These are phyloP conservation scores for Turdus rufiventris DNA, from an alignment of 2,113 vertebrate species.

Conservation along the genomic window DNA sequence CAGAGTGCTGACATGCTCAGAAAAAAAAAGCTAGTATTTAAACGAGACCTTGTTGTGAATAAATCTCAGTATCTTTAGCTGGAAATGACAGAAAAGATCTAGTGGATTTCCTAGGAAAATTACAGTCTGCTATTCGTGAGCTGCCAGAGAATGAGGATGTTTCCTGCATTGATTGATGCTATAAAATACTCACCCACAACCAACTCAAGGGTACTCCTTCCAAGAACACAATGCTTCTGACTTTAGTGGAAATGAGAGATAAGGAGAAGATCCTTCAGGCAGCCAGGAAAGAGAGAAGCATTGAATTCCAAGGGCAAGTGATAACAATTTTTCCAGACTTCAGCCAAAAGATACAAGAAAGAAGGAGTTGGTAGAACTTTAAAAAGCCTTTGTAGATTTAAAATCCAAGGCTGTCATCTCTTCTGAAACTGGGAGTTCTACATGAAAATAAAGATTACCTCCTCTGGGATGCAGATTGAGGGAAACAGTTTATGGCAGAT, in stretches of 20 bases:
- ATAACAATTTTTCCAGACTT: slow-evolving; percentile 68
- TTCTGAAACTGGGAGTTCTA: slow-evolving; percentile 15
- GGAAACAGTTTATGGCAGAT: not conserved
- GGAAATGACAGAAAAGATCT: slow-evolving; percentile 27
- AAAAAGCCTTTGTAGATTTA: slow-evolving; percentile 53
- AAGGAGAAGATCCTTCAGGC: slow-evolving; percentile 67
- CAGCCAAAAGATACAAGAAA: slow-evolving; percentile 55
- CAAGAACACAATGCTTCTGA: slow-evolving; percentile 61
- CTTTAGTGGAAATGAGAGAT: slow-evolving; percentile 68
- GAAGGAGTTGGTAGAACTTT: slow-evolving; percentile 46
- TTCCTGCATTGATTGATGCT: slow-evolving; percentile 44
- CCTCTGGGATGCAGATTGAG: not conserved
- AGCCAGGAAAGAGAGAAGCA: slow-evolving; percentile 54
- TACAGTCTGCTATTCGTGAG: not conserved
- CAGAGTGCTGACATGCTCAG: not conserved
- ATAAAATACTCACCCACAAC: slow-evolving; percentile 54
- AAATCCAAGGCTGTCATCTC: slow-evolving; percentile 33
- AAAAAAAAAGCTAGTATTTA: not conserved
- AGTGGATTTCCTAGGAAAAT: slow-evolving; percentile 41
- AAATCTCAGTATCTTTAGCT: not conserved
- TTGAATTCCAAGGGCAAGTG: slow-evolving; percentile 64
- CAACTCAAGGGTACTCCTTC: slow-evolving; percentile 60
- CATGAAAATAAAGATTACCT: slow-evolving; percentile 21
- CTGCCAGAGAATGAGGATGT: slow-evolving; percentile 22
- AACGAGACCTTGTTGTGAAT: not conserved